These are phyloP conservation scores for Antechinus stuartii DNA, from an alignment of 2,113 vertebrate genomes.

Conservation along the genomic window DNA sequence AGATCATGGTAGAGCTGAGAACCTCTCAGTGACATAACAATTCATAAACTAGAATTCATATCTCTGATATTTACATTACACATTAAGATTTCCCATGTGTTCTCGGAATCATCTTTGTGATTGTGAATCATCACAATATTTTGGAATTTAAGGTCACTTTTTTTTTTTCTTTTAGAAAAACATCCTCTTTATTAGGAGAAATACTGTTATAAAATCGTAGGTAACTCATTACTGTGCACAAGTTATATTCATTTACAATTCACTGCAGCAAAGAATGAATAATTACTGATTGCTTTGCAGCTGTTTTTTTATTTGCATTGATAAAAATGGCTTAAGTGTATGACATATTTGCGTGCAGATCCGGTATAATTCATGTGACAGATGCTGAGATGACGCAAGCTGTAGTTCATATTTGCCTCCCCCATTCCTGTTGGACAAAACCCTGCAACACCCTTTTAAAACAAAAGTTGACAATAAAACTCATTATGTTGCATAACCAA, in stretches of 20 bases:
- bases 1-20: background rate
- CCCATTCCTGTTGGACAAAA: background rate
- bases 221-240: background rate
- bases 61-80: background rate
- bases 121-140: background rate
- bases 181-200: background rate
- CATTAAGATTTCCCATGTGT: background rate
- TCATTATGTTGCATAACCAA: background rate
- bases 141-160: background rate
- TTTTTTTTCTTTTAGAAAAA: background rate
- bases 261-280: background rate
- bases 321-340: background rate
- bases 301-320: background rate
- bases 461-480: slow-evolving; percentile 6
- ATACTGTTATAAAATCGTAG: background rate
- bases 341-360: background rate
- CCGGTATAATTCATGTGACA: background rate
- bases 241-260: background rate
- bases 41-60: background rate
- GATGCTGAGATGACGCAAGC: background rate
- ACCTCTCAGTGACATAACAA: background rate
- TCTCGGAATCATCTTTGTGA: background rate
- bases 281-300: background rate
- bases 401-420: background rate
- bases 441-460: background rate